A percentile compares a stretch with the other conserved stretches of the same genome.
Evolutionary conservation across 1,140 invertebrate species (phyloP).

Genomic region (Gyrodactylus bullatarudis): DNA sequence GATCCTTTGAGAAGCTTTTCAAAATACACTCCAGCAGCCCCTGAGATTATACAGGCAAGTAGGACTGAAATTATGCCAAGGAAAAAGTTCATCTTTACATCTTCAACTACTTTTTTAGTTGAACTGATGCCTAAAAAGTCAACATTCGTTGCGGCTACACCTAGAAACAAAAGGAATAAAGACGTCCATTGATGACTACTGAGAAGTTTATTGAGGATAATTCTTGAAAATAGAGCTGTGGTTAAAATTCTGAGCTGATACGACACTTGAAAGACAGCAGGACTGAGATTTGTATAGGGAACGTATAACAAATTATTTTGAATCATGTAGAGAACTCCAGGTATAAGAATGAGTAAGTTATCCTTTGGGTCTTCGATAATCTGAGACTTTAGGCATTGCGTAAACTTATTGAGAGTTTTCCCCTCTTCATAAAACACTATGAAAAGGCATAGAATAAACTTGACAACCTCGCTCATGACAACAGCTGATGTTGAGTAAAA

Average conservation of each 20-base stretch:
- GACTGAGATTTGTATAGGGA: slow-evolving; percentile 79
- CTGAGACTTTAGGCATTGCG: not conserved
- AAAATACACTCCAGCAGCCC: slow-evolving; percentile 93
- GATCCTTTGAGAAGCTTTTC: slow-evolving; percentile 80
- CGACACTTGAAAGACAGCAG: slow-evolving; percentile 85
- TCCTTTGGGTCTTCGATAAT: slow-evolving; percentile 24
- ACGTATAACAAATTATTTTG: slow-evolving; percentile 92
- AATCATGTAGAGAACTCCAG: slow-evolving; percentile 64
- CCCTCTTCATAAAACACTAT: slow-evolving; percentile 43
- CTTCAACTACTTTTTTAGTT: not conserved
- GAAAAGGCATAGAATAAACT: slow-evolving; percentile 33
- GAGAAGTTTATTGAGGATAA: slow-evolving; percentile 37
- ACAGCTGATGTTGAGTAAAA: slow-evolving; percentile 78
- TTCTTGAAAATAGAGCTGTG: slow-evolving; percentile 74
- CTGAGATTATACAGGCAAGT: slow-evolving; percentile 59
- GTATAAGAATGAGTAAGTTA: slow-evolving; percentile 42
- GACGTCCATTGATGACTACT: slow-evolving; percentile 50
- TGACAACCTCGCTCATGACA: slow-evolving; percentile 66
- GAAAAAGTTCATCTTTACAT: slow-evolving; percentile 24
- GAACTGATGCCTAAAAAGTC: not conserved
- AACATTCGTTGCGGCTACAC: slow-evolving; percentile 17
- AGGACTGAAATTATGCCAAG: slow-evolving; percentile 57
- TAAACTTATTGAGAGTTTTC: slow-evolving; percentile 10
- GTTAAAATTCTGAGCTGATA: slow-evolving; percentile 95
- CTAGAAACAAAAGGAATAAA: slow-evolving; percentile 41